phyloP scores from a whole-genome alignment of 2,888 invertebrate genomes.

The Agonopterix subpropinquella region DNA sequence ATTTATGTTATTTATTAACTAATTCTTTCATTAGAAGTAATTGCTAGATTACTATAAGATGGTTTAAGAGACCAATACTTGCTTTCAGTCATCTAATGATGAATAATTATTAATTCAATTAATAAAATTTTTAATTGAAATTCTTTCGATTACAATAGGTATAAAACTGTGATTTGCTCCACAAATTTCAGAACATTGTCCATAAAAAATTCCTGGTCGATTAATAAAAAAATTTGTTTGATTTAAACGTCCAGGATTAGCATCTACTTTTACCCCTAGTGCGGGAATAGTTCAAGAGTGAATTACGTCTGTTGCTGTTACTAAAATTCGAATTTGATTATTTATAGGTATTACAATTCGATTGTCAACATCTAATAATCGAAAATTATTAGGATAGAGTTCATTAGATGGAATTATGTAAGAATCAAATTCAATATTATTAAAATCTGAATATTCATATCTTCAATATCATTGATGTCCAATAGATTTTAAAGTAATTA shows the following conservation, averaged over 20 bases:
- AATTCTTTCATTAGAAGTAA: conserved; percentile 75
- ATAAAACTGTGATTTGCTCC: conserved; percentile 88
- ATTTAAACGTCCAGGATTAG: conserved; percentile 79
- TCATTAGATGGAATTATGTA: conserved; percentile 70
- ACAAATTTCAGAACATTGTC: conserved; percentile 90
- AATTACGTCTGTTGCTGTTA: conserved; percentile 79
- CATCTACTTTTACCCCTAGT: conserved; percentile 79
- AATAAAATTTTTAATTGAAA: conserved; percentile 70
- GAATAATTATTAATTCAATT: conserved; percentile 73
- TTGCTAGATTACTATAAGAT: conserved; percentile 77
- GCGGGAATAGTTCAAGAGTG: conserved; percentile 80
- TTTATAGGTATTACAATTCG: conserved; percentile 75
- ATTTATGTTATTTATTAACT: conserved; percentile 73
- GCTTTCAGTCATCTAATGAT: conserved; percentile 81
- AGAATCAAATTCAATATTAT: conserved; percentile 76
- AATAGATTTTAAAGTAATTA: conserved; percentile 77
- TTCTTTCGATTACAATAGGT: conserved; percentile 81
- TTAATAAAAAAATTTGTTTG: conserved; percentile 78
- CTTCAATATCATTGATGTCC: conserved; percentile 81
- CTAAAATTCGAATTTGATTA: conserved; percentile 78
- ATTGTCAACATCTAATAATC: conserved; percentile 79
- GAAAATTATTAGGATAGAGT: conserved; percentile 59
- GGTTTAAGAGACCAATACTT: conserved; percentile 84
- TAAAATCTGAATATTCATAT: conserved; percentile 80
- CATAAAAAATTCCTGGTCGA: conserved; percentile 80